Evolutionary conservation across 2,797 vertebrate genomes (phyloP), one percentile per base, ranked within the genome.

Genomic region (Micromesistius poutassou): DNA sequence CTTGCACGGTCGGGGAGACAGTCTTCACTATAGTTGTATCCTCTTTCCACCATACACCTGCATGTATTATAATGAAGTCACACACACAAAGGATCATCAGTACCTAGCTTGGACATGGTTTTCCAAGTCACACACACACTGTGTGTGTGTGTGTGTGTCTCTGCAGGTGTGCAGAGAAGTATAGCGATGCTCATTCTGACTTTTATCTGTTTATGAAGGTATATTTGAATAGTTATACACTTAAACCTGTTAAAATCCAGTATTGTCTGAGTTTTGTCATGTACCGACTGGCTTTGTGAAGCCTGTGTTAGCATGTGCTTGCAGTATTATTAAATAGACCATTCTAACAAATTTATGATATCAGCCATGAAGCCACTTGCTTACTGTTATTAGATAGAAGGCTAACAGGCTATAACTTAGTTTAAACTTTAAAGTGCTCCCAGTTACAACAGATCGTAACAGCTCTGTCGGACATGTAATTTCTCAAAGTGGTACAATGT

Each of bases 61-160:
- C 36, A 38, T 10, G 36, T 10, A 10, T 38, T 38, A 38, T 8
- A 38, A 38, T 38, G 36, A 38, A 38, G 9, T 38, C 36, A 38
- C 9, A 10, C 36, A 38, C 36, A 38, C 36, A 38, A 38, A 38
- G 9, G 36, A 38, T 38, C 9, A 38, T 8, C 36, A 38, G 36
- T 38, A 38, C 9, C 36, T 38, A 38, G 36, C 36, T 38, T 38
- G 36, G 36, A 38, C 9, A 10, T 38, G 36, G 36, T 38, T 38
- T 68, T 28, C 62, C n/a, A 22, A 68, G 30, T 25, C 77, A 42
- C 79, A 75, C 28, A 9, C 83, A n/a, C n/a, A n/a, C n/a, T n/a
- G n/a, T n/a, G n/a, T n/a, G n/a, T n/a, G n/a, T n/a, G n/a, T n/a
- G n/a, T n/a, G n/a, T n/a, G n/a, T n/a, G n/a, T n/a, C n/a, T n/a